Evolutionary conservation across 2,888 invertebrate genomes (phyloP), one percentile per base, ranked within the genome.

Genomic region (Hirtodrosophila histrioides): DNA sequence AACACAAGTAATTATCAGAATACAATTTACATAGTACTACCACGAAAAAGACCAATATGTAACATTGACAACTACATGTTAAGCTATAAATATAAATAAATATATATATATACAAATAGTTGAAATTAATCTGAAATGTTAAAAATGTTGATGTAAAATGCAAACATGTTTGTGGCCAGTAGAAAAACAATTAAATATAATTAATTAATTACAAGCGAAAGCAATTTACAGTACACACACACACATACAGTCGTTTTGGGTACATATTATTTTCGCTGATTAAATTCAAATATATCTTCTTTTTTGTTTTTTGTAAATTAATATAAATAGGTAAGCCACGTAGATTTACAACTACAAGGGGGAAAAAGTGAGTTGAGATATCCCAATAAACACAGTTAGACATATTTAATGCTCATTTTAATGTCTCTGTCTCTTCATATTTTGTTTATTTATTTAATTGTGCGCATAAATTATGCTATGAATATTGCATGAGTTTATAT

Each of bases 81-180:
- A 63, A 67, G 56, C 63, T 31, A 69, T 60, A 69, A 63, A 70
- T 54, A 62, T 35, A 45, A 41, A 39, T 24, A 65, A 23, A 56
- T 39, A 31, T 27, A 49, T 11, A 45, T 43, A 41, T 39, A 35
- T 27, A 46, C 23, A 23, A 37, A 48, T 33, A 61, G 40, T 33
- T 37, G 9, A 27, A 31, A 37, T 9, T 7, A 45, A 43, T 45
- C 48, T 39, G 43, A 43, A 35, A 53, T 56, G 75, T 69, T 73
- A 58, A 61, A 71, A 67, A 53, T 54, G 67, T 63, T 63, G 40
- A 60, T 63, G 67, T 63, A 57, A 73, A 77, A 75, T 66, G 57
- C 70, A 69, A 66, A 78, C 70, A 78, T 63, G 66, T 78, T 63
- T 66, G 78, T 66, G 69, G 75, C 75, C 48, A 55, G 45, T 57